phyloP scores from a whole-genome alignment of 2,113 vertebrate species.

The Centropus unirufus region DNA sequence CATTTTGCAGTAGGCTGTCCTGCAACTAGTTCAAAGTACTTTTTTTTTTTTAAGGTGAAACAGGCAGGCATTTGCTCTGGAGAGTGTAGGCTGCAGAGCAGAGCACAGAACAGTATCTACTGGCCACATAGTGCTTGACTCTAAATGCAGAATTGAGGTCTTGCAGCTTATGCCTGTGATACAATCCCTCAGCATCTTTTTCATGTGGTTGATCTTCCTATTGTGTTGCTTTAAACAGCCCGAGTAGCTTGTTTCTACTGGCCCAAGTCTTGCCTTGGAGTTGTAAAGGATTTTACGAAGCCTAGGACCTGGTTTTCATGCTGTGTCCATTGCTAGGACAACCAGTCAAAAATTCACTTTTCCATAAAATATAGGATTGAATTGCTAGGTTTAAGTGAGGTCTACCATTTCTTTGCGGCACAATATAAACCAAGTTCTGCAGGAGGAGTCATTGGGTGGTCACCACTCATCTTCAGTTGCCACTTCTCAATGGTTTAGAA shows the following conservation, averaged over 20 bases:
- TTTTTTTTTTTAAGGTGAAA: not conserved
- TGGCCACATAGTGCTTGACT: not conserved
- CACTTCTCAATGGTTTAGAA: not conserved
- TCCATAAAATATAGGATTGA: not conserved
- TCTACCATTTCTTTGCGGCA: not conserved
- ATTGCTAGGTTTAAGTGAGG: not conserved
- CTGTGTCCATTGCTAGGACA: not conserved
- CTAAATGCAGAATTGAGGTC: not conserved
- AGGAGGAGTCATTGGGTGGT: not conserved
- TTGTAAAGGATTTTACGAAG: not conserved
- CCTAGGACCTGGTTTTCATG: not conserved
- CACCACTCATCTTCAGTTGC: not conserved
- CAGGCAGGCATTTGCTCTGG: not conserved
- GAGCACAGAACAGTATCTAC: slow-evolving; percentile 38
- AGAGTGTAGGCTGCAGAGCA: not conserved
- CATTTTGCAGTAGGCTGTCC: slow-evolving; percentile 3
- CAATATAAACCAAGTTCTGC: not conserved
- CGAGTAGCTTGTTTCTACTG: not conserved
- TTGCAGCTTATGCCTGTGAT: not conserved
- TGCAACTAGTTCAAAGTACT: not conserved
- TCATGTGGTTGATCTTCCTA: not conserved
- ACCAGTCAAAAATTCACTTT: not conserved
- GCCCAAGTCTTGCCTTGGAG: not conserved
- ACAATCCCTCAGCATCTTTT: not conserved
- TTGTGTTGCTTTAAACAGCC: not conserved